These are phyloP conservation scores for Apodemia mormo DNA, from an alignment of 2,888 invertebrate species.

Conservation along the genomic window DNA sequence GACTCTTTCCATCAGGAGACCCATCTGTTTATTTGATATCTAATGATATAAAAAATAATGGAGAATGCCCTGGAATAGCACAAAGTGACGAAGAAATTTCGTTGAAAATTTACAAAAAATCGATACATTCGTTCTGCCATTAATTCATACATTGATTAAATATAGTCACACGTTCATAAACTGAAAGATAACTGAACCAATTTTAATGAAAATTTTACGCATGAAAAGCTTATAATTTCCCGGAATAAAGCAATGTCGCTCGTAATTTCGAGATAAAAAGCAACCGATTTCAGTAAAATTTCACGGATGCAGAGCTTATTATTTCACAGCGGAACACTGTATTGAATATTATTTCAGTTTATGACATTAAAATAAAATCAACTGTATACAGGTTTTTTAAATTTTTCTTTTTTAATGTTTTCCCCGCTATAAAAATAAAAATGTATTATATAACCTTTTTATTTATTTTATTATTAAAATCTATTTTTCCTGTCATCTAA, in stretches of 20 bases:
- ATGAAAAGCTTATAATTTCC: constrained; percentile 36
- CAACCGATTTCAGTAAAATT: constrained; percentile 33
- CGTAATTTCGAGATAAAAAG: constrained; percentile 37
- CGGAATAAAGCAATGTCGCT: constrained; percentile 32
- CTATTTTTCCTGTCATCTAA: no score
- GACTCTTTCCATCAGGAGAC: no score
- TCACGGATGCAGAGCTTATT: constrained; percentile 32
- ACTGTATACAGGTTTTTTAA: not conserved
- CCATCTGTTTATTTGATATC: no score
- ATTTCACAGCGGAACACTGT: constrained; percentile 26
- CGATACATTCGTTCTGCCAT: not conserved
- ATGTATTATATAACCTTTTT: no score
- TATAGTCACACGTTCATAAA: constrained; percentile 37
- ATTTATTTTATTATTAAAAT: no score
- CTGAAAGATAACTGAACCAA: constrained; percentile 36
- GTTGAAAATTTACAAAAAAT: not conserved
- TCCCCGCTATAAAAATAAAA: no score
- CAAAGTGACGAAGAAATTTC: not conserved
- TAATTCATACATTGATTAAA: constrained; percentile 33
- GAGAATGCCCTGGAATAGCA: no score
- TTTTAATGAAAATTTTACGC: constrained; percentile 39
- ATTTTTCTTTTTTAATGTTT: no score
- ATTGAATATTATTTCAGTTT: constrained; percentile 13
- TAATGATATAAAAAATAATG: no score
- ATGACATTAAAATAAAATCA: constrained; percentile 6